Conservation (phyloP, 2,888 invertebrate genomes). For the Nomada fucata region DNA sequence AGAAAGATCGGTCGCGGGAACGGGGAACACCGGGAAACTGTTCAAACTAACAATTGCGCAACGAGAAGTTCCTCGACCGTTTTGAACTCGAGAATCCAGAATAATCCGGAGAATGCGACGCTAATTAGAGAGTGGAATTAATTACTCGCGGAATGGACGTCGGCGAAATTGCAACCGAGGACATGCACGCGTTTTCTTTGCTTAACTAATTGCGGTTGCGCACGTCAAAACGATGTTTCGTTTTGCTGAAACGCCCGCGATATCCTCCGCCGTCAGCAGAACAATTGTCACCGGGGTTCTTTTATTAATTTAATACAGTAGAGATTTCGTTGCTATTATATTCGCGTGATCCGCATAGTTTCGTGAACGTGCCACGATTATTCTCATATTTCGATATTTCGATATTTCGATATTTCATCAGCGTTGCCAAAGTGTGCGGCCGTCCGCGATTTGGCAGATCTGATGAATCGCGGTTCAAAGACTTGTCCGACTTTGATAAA, state of each 20-base stretch:
- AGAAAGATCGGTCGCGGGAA: conserved; percentile 10
- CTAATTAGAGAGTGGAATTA: conserved; percentile 66
- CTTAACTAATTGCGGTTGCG: conserved; percentile 40
- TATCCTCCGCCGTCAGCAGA: conserved; percentile 1
- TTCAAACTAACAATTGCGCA: conserved; percentile 30
- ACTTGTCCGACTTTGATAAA: conserved; percentile 1
- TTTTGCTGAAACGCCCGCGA: background rate
- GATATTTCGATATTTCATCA: background rate
- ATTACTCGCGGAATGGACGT: conserved; percentile 51
- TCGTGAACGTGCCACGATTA: conserved; percentile 3
- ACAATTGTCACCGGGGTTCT: conserved; percentile 4
- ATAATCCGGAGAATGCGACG: conserved; percentile 60
- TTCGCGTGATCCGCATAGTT: background rate
- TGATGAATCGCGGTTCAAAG: conserved; percentile 20
- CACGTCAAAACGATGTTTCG: background rate
- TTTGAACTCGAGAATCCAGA: conserved; percentile 29
- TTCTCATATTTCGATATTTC: conserved; percentile 28
- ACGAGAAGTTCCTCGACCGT: conserved; percentile 37
- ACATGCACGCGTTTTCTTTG: conserved; percentile 38
- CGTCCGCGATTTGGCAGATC: conserved; percentile 11
- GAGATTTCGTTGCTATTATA: background rate
- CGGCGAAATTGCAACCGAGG: conserved; percentile 43
- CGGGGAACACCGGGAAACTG: conserved; percentile 1
- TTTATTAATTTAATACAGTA: background rate
- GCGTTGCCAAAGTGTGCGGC: conserved; percentile 23